Percentiles rank a stretch among this genome's conserved stretches.
Conservation (phyloP, 1,140 invertebrate genomes). For the Rhyacophila brunnea region DNA sequence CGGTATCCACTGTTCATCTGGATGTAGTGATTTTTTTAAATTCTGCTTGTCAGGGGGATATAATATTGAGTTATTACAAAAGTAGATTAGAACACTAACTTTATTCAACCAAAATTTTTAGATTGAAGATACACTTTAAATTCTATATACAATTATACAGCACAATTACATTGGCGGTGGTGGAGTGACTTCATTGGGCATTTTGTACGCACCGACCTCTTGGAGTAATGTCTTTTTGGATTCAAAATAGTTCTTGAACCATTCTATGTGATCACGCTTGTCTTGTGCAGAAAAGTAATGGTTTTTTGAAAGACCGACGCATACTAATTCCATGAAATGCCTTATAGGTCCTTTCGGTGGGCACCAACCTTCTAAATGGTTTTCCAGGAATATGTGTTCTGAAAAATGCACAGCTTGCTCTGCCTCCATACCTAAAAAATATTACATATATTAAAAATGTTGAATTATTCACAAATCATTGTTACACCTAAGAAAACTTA, state of each 20-base stretch:
- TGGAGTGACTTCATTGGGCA: no score
- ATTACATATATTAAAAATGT: slow-evolving; percentile 23
- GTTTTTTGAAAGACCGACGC: slow-evolving; percentile 92
- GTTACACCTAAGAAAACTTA: no score
- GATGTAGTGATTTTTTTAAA: no score
- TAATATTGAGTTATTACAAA: no score
- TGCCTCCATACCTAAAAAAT: slow-evolving; percentile 68
- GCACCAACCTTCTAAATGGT: slow-evolving; percentile 83
- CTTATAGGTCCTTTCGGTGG: slow-evolving; percentile 84
- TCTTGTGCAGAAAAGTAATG: slow-evolving; percentile 84
- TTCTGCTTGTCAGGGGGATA: no score
- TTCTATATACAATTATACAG: no score
- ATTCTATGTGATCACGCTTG: slow-evolving; percentile 87
- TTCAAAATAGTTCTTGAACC: slow-evolving; percentile 91
- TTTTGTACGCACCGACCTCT: slow-evolving; percentile 53
- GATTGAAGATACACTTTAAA: no score
- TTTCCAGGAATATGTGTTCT: slow-evolving; percentile 92
- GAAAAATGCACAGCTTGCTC: slow-evolving; percentile 81
- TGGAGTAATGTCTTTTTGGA: slow-evolving; percentile 73
- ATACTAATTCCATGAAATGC: slow-evolving; percentile 97
- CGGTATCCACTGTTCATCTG: no score
- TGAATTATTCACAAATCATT: no score
- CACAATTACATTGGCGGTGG: no score
- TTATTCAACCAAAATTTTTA: no score
- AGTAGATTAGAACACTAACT: no score